phyloP scores from a whole-genome alignment of 2,113 vertebrate genomes.

The Tragelaphus strepsiceros region DNA sequence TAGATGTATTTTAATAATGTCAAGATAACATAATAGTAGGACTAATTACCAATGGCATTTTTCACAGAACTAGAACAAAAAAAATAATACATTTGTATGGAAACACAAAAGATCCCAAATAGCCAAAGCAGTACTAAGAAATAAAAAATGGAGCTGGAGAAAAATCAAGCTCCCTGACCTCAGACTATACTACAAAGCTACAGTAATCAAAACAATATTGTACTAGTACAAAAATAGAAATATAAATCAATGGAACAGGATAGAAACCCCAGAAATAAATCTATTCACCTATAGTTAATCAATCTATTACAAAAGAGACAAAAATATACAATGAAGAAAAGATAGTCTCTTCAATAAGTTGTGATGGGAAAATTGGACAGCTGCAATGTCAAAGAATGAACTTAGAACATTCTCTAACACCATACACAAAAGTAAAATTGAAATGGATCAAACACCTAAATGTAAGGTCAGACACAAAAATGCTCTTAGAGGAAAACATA shows the following conservation, averaged over 20 bases:
- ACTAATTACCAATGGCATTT: neutral
- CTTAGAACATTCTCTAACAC: neutral
- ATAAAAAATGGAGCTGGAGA: neutral
- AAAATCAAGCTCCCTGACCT: neutral
- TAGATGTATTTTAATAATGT: neutral
- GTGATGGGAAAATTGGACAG: neutral
- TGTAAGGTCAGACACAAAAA: neutral
- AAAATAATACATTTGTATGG: neutral
- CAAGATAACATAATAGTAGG: neutral
- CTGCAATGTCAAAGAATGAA: neutral
- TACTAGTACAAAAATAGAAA: neutral
- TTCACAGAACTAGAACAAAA: neutral
- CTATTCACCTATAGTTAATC: neutral
- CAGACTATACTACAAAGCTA: neutral
- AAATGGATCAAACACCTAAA: neutral
- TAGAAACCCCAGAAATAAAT: neutral
- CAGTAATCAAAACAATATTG: neutral
- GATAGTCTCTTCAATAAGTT: neutral
- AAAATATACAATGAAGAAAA: neutral
- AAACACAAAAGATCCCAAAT: neutral
- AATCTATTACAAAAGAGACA: neutral
- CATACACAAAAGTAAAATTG: neutral
- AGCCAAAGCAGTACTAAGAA: neutral
- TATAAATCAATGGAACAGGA: neutral
- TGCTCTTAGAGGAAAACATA: neutral